phyloP scores from a whole-genome alignment of 1,140 invertebrate species.

The Papilio xuthus region DNA sequence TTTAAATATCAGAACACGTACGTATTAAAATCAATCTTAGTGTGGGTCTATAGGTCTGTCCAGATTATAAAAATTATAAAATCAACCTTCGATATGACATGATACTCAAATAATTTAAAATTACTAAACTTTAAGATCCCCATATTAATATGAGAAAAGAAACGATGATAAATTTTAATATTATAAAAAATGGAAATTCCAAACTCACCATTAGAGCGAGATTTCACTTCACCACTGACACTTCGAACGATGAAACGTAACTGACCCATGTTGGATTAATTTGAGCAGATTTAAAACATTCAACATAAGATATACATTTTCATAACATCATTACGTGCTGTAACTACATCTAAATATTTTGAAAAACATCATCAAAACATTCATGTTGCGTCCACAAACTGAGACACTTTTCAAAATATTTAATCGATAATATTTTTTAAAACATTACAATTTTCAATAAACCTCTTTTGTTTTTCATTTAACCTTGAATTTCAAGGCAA shows the following conservation, averaged over 20 bases:
- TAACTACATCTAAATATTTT: conserved; percentile 22
- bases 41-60: too few species aligned
- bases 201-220: background rate
- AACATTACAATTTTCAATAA: conserved; percentile 3
- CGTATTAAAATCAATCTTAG: too few species aligned
- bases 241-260: conserved; percentile 1
- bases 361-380: conserved; percentile 3
- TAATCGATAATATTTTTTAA: background rate
- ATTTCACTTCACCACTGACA: conserved; percentile 1
- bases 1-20: too few species aligned
- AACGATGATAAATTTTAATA: background rate
- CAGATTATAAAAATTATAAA: too few species aligned
- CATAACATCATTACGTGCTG: background rate
- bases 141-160: background rate
- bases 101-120: too few species aligned
- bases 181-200: background rate
- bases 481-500: background rate
- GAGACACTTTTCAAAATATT: conserved; percentile 8
- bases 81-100: too few species aligned
- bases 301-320: background rate
- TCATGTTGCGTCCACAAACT: conserved; percentile 9
- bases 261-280: conserved; percentile 3
- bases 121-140: background rate
- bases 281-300: conserved; percentile 17
- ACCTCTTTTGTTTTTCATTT: conserved; percentile 16